These are phyloP conservation scores for Lasioglossum zephyrum DNA, from an alignment of 2,888 invertebrate species.

Conservation along the genomic window DNA sequence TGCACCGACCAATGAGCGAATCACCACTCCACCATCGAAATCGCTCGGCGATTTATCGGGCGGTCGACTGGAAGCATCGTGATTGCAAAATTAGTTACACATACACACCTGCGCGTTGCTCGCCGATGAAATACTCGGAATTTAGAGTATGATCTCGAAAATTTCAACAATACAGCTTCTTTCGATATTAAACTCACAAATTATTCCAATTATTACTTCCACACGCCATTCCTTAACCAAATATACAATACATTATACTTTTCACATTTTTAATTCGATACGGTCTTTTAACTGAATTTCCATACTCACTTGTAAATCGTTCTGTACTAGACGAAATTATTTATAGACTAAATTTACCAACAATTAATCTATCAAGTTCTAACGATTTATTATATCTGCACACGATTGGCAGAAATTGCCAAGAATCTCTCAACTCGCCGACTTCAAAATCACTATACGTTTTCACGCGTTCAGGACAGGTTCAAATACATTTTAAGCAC, in stretches of 20 bases:
- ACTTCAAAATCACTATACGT: not conserved
- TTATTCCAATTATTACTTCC: not conserved
- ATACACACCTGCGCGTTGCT: slow-evolving; percentile 16
- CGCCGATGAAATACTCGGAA: not conserved
- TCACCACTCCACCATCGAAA: slow-evolving; percentile 46
- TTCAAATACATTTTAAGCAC: not conserved
- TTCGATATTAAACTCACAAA: not conserved
- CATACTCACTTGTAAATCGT: not conserved
- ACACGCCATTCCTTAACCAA: not conserved
- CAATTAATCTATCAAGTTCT: not conserved
- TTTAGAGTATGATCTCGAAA: not conserved
- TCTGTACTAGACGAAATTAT: not conserved
- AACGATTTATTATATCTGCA: not conserved
- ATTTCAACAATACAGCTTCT: not conserved
- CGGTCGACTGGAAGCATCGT: slow-evolving; percentile 54
- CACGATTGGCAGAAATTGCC: not conserved
- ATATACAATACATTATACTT: not conserved
- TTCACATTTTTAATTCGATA: not conserved
- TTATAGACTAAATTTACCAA: not conserved
- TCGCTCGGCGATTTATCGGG: slow-evolving; percentile 62
- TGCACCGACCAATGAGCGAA: slow-evolving; percentile 62
- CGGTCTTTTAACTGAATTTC: not conserved
- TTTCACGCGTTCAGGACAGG: not conserved
- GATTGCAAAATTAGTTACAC: slow-evolving; percentile 69
- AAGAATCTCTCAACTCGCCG: not conserved